These are phyloP conservation scores for Blastobasis lacticolella DNA, from an alignment of 2,888 invertebrate genomes.

Conservation along the genomic window DNA sequence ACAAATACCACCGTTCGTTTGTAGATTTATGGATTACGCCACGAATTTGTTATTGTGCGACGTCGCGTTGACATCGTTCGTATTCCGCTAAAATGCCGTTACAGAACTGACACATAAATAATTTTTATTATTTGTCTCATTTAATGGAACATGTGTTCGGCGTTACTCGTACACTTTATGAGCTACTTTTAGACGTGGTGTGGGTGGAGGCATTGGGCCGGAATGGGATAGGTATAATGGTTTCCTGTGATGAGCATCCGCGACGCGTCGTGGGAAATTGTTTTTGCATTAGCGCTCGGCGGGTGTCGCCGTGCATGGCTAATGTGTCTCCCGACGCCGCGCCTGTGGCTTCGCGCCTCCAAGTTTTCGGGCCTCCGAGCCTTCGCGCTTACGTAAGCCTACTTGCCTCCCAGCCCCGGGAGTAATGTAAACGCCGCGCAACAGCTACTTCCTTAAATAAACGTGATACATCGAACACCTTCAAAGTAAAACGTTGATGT, in stretches of 20 bases:
- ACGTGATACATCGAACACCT: too few relatives aligned
- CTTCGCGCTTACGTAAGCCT: too few relatives aligned
- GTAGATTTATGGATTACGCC: conserved; percentile 10
- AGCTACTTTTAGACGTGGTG: conserved; percentile 4
- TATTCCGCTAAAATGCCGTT: conserved; percentile 17
- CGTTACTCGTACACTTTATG: conserved; percentile 13
- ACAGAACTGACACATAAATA: conserved; percentile 11
- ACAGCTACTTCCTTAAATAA: too few relatives aligned
- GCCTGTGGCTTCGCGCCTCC: too few relatives aligned
- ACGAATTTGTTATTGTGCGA: conserved; percentile 12
- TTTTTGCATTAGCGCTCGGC: conserved; percentile 5
- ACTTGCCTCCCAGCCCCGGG: too few relatives aligned
- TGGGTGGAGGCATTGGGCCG: conserved; percentile 5
- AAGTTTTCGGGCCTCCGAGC: too few relatives aligned
- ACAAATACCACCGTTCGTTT: background rate
- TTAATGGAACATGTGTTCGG: conserved; percentile 17
- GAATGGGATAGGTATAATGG: conserved; percentile 4
- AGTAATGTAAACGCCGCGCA: too few relatives aligned
- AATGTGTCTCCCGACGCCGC: background rate
- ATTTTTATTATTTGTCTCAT: conserved; percentile 19
- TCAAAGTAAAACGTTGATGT: too few relatives aligned
- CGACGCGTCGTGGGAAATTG: conserved; percentile 1
- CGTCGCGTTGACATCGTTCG: conserved; percentile 17
- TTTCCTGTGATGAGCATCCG: conserved; percentile 2
- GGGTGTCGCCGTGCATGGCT: conserved; percentile 4